Conservation (phyloP, 1,140 invertebrate species). For the Drosophila carrolli region DNA sequence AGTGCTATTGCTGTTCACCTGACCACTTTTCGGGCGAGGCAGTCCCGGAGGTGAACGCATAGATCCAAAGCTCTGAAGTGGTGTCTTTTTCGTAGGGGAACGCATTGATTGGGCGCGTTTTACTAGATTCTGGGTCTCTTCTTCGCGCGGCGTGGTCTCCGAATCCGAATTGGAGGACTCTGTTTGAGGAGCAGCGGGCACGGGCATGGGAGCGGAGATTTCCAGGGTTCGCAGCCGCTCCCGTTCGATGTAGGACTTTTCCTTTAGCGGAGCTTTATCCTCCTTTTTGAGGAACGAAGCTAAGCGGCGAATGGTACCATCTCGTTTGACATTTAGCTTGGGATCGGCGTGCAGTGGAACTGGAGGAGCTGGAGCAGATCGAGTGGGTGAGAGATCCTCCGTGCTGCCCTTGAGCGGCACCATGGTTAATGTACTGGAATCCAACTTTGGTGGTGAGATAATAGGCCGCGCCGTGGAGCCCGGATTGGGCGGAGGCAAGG, state of each 20-base stretch:
- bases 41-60: constrained; percentile 88
- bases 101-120: constrained; percentile 92
- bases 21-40: constrained; percentile 88
- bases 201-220: constrained; percentile 91
- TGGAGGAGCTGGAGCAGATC: constrained; percentile 75
- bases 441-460: constrained; percentile 92
- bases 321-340: constrained; percentile 85
- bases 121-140: constrained; percentile 84
- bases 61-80: constrained; percentile 91
- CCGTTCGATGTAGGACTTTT: constrained; percentile 88
- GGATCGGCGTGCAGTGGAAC: constrained; percentile 75
- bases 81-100: constrained; percentile 85
- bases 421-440: constrained; percentile 90
- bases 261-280: constrained; percentile 87
- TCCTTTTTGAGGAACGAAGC: constrained; percentile 91
- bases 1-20: constrained; percentile 84
- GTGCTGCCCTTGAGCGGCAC: constrained; percentile 89
- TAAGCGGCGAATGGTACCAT: constrained; percentile 89
- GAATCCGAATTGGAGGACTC: constrained; percentile 82
- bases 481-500: constrained; percentile 86
- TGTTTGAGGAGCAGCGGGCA: constrained; percentile 47
- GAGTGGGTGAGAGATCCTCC: constrained; percentile 84
- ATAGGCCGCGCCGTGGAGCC: constrained; percentile 87
- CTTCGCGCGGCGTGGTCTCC: constrained; percentile 72
- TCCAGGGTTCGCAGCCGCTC: constrained; percentile 90